Percentiles rank a stretch among this genome's conserved stretches.
phyloP scores from a whole-genome alignment of 64 coral and sea anemone genomes.

The Hydrozoanthus tunicans region DNA sequence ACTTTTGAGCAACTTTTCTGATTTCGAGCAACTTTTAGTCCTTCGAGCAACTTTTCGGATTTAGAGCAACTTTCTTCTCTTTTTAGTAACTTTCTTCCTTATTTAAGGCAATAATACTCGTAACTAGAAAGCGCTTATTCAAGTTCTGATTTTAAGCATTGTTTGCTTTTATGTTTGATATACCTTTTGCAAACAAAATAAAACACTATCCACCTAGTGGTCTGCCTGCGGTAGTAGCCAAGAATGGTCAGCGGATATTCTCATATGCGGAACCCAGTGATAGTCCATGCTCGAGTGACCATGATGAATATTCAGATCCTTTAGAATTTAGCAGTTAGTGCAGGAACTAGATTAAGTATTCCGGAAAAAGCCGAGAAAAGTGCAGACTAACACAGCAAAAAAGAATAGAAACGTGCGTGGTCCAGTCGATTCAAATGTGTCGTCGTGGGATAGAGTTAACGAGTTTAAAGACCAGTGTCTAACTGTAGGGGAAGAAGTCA shows the following conservation, averaged over 20 bases:
- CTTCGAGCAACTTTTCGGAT: too few relatives aligned
- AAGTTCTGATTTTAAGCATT: constrained; percentile 3
- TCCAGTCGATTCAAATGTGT: background rate
- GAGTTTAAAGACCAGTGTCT: background rate
- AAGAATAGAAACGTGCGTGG: constrained; percentile 5
- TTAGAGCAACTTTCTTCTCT: too few relatives aligned
- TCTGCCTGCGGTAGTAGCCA: constrained; percentile 37
- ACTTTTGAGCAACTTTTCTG: too few relatives aligned
- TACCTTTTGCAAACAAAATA: background rate
- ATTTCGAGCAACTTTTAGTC: too few relatives aligned
- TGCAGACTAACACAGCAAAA: constrained; percentile 48
- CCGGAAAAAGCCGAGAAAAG: constrained; percentile 60
- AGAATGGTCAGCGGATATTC: constrained; percentile 32
- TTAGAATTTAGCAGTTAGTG: constrained; percentile 66
- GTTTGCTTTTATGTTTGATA: background rate
- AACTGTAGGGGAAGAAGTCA: background rate
- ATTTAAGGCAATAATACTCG: too few relatives aligned
- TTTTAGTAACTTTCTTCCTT: too few relatives aligned
- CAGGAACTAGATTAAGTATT: constrained; percentile 59
- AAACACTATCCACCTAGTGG: background rate
- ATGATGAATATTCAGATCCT: constrained; percentile 44
- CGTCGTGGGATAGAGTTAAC: constrained; percentile 1
- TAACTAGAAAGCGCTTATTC: background rate
- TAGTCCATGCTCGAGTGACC: constrained; percentile 66
- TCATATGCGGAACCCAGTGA: constrained; percentile 26